Conservation (phyloP, 2,888 invertebrate genomes). For the Platycnemis pennipes region DNA sequence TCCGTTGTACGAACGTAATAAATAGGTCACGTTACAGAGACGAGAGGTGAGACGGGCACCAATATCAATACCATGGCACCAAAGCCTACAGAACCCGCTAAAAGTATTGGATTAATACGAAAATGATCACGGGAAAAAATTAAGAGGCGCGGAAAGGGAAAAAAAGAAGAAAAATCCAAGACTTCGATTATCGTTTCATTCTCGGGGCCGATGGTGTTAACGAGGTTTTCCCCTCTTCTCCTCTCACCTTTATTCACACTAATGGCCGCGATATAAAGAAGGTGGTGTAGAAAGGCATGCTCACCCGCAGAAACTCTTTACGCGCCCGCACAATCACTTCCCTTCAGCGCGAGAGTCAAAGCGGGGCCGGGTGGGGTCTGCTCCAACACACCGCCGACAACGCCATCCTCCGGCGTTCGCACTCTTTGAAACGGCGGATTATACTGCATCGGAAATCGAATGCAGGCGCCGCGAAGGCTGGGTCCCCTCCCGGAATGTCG, state of each 20-base stretch:
- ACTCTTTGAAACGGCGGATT: slow-evolving; percentile 38
- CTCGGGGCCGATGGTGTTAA: too few species aligned
- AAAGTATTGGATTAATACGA: too few species aligned
- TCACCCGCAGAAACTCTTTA: background rate
- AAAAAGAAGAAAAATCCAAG: too few species aligned
- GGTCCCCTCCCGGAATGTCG: background rate
- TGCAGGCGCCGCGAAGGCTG: slow-evolving; percentile 37
- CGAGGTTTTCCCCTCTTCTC: too few species aligned
- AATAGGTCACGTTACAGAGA: background rate
- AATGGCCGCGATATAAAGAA: background rate
- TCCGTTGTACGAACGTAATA: background rate
- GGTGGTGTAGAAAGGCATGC: background rate
- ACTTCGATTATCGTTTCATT: too few species aligned
- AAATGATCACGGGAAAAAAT: too few species aligned
- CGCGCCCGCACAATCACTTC: background rate
- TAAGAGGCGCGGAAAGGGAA: too few species aligned
- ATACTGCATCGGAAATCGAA: slow-evolving; percentile 65
- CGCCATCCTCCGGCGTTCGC: background rate
- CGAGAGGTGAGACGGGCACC: background rate
- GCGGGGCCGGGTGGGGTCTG: background rate
- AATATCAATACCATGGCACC: background rate
- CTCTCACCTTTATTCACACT: too few species aligned
- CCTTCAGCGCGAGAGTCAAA: too few species aligned
- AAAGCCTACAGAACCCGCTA: too few species aligned
- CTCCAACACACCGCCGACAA: background rate